phyloP scores from a whole-genome alignment of 1,140 invertebrate species.

The Frieseomelitta varia region DNA sequence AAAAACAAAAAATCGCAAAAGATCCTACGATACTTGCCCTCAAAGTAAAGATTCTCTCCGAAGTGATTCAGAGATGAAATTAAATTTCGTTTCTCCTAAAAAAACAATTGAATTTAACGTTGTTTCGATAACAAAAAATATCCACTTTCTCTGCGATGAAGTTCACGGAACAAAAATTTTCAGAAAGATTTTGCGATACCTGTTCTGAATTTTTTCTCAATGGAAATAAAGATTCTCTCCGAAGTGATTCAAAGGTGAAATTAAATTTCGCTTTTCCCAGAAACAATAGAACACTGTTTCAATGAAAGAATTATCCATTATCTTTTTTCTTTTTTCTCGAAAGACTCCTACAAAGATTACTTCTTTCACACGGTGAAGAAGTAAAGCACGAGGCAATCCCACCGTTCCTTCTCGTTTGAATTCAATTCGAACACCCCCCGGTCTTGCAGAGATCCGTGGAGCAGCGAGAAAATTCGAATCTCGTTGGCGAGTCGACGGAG shows the following conservation, averaged over 20 bases:
- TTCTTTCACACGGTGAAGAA: background rate
- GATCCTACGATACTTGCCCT: no score
- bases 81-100: background rate
- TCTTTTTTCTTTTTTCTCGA: background rate
- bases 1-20: no score
- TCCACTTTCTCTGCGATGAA: background rate
- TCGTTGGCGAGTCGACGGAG: background rate
- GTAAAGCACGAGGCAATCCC: background rate
- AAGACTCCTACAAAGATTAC: background rate
- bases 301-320: background rate
- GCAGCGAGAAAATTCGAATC: constrained; percentile 5
- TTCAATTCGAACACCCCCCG: background rate
- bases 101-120: background rate
- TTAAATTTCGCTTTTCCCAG: background rate
- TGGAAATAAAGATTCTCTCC: background rate
- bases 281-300: background rate
- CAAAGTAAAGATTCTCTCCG: background rate
- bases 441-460: background rate
- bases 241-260: background rate
- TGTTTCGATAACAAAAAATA: background rate
- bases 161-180: no score
- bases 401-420: background rate
- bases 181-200: no score
- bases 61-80: no score
- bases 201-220: no score